Percentiles rank a stretch among this genome's conserved stretches.
These are phyloP conservation scores for Micrasema longulum DNA, from an alignment of 1,140 invertebrate species.

Conservation along the genomic window DNA sequence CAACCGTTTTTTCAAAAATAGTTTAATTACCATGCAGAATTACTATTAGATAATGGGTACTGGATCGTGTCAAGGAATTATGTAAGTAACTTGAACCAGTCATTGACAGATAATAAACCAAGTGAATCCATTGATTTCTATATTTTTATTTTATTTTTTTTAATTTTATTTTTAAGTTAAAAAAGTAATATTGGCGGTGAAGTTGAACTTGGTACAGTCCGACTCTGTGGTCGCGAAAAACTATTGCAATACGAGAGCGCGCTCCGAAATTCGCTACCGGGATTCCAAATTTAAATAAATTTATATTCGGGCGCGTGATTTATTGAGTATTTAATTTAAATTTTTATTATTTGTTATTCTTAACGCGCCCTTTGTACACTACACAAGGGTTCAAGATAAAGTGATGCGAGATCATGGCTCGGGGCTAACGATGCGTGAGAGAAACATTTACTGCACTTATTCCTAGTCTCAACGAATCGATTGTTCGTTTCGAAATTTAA, in stretches of 20 bases:
- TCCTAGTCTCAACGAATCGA: conserved; percentile 14
- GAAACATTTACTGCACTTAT: conserved; percentile 37
- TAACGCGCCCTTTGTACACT: conserved; percentile 60
- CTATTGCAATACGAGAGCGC: conserved; percentile 32
- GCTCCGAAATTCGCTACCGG: conserved; percentile 28
- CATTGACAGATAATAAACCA: not conserved
- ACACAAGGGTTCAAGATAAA: conserved; percentile 35
- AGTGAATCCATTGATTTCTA: not conserved
- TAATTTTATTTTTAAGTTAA: conserved; percentile 2
- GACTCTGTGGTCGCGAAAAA: no score
- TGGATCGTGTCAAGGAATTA: not conserved
- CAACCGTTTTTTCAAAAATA: no score
- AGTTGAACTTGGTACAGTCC: not conserved
- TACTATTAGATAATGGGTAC: no score
- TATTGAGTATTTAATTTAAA: conserved; percentile 71
- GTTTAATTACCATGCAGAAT: no score
- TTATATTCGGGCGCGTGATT: conserved; percentile 69
- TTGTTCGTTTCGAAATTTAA: conserved; percentile 4
- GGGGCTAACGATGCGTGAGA: conserved; percentile 50
- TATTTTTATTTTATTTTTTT: not conserved
- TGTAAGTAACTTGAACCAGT: no score
- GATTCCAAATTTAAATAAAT: conserved; percentile 57
- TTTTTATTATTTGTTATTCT: conserved; percentile 72
- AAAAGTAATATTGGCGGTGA: not conserved
- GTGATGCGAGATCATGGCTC: conserved; percentile 33